Base-by-base conservation (phyloP, 2,797 vertebrate species). In the Miopithecus talapoin region DNA sequence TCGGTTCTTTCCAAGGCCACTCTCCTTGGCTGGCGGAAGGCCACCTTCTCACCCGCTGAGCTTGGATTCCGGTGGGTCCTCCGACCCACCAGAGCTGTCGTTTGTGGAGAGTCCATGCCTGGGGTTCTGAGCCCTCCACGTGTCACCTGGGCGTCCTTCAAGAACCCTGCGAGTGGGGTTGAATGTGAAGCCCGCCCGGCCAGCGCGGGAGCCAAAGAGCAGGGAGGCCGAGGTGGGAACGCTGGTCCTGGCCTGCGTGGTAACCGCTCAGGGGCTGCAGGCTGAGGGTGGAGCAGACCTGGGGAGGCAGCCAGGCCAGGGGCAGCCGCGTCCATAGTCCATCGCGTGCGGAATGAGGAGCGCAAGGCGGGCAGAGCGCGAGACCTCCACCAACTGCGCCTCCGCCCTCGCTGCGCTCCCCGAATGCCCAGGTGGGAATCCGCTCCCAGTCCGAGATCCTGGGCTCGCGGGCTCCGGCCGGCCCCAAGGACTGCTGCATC, bases 221-320 rank as follows among this genome's bases (percentile, higher is more conserved):
- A 24, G 17, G n/a, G 76, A 53, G 68, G 46, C 30, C n/a, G 14
- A 24, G 30, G 22, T 30, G 21, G 33, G 10, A 55, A 57, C 30
- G 1, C n/a, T 21, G n/a, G 33, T 21, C 2, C 24, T 39, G 17
- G n/a, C 59, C 26, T 5, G 13, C 1, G 0, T 0, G 0, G 55
- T 17, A 28, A 10, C 16, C n/a, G 14, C 30, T 36, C 3, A 2
- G 39, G 19, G 46, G 12, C 30, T 16, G 26, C 19, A 41, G 41
- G n/a, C 8, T 16, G 30, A 33, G 53, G 41, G 28, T 43, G 8
- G 14, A 55, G 28, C 13, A 13, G 43, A 59, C 11, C 8, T 17
- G 28, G 21, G 36, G 22, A 78, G 48, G n/a, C 28, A 91, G 79
- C 4, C 0, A 30, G 12, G 55, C n/a, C 2, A 17, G 26, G 5